Evolutionary conservation across 2,113 vertebrate species (phyloP).

Genomic region (Mesocricetus auratus): DNA sequence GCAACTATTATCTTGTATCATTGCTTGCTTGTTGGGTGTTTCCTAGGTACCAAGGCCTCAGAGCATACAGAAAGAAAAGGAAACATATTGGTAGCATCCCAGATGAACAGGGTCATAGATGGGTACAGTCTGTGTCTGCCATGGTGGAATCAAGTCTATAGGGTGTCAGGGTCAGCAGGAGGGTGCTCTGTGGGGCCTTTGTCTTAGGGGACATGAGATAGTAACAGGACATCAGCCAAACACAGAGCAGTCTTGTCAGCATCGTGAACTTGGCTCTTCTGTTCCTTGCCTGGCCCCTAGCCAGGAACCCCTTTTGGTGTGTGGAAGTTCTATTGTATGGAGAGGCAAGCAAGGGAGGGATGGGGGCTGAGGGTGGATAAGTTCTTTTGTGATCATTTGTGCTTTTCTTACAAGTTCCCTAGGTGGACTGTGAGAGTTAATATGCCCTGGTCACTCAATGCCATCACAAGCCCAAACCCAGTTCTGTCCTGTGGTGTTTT

Average conservation of each 20-base stretch:
- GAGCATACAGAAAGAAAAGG: neutral
- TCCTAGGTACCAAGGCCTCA: neutral
- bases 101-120: neutral
- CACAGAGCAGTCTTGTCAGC: neutral
- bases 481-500: neutral
- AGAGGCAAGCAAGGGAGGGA: neutral
- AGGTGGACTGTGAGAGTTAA: neutral
- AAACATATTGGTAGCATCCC: neutral
- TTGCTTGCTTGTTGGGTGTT: neutral
- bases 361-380: too few species aligned
- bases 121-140: neutral
- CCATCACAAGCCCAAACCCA: neutral
- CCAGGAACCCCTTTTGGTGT: neutral
- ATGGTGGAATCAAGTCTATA: neutral
- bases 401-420: neutral
- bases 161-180: neutral
- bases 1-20: neutral
- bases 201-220: too few species aligned
- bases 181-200: neutral
- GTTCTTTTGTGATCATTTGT: too few species aligned
- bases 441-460: neutral
- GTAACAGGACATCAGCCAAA: neutral
- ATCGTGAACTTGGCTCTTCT: fast-evolving
- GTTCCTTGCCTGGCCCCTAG: neutral
- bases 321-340: too few species aligned